Evolutionary conservation across 2,113 vertebrate genomes (phyloP).

Genomic region (Philantomba maxwellii): DNA sequence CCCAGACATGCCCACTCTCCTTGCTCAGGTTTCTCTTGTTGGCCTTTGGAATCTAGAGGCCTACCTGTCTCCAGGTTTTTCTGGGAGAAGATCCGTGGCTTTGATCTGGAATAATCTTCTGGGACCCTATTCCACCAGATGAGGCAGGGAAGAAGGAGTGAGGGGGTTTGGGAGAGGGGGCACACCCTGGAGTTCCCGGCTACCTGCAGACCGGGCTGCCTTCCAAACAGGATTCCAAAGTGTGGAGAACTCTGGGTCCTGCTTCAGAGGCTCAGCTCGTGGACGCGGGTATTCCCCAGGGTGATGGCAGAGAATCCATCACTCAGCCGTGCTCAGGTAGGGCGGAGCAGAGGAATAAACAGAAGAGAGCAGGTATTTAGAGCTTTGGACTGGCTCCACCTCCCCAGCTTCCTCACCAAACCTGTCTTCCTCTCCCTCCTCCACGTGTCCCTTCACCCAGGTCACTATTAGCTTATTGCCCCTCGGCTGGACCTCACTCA

Average conservation of each 20-base stretch:
- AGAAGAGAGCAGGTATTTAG: background rate
- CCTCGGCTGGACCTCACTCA: background rate
- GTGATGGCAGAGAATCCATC: background rate
- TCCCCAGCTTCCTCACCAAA: background rate
- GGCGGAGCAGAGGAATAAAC: background rate
- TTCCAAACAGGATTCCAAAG: background rate
- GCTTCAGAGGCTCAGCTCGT: background rate
- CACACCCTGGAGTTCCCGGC: background rate
- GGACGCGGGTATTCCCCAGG: accelerated
- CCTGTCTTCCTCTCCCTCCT: background rate
- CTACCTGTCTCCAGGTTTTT: background rate
- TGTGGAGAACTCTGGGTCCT: background rate
- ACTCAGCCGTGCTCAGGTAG: background rate
- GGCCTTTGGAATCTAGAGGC: background rate
- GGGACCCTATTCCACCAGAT: background rate
- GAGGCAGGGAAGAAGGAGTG: background rate
- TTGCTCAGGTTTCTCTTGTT: background rate
- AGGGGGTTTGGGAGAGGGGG: background rate
- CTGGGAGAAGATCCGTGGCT: background rate
- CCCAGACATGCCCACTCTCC: background rate
- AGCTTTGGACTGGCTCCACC: background rate
- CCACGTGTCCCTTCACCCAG: background rate
- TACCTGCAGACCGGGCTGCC: background rate
- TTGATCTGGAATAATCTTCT: background rate
- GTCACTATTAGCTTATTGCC: background rate